Evolutionary conservation across 2,888 invertebrate genomes (phyloP), one percentile per base, ranked within the genome.

Genomic region (Sinopyrophorus schimmeli): DNA sequence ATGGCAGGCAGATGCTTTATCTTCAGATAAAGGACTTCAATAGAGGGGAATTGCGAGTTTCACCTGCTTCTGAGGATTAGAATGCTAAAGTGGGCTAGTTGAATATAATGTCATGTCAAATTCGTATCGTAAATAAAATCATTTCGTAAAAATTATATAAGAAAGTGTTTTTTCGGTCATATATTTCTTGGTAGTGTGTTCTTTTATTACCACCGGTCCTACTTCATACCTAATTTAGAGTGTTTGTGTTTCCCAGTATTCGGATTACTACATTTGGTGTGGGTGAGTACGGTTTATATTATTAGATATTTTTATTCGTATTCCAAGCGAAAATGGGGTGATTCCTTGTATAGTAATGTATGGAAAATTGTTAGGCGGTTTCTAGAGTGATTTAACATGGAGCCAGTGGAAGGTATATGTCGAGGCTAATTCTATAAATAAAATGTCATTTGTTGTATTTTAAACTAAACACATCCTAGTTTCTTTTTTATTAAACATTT

Each of bases 381-480:
- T 20, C 32, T 32, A 9, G 15, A 9, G 9, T 31, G 30, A 16
- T 16, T 31, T 31, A 16, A 16, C n/a, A 12, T 17, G 15, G 9
- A 31, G 30, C 30, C 16, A 31, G 30, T 31, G 9, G 34, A 14
- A 21, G 20, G 34, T 21, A 21, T 21, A 21, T 11, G 42, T 16
- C 15, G 43, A 34, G 18, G 37, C 24, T 30, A 40, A 40, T 32
- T 40, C 47, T 47, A 47, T 47, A 47, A 47, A 47, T 47, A 47
- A 41, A 41, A 14, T 47, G 47, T 47, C 47, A 47, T 47, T 47
- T 47, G 41, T 47, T 35, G 47, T 41, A 47, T 47, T 47, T 41
- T 40, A 40, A 47, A 47, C 40, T 26, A 23, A 34, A 47, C 40
- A 34, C 35, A 27, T 28, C 40, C 26, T 40, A 11, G 12, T 21